phyloP scores from a whole-genome alignment of 2,797 vertebrate genomes.

The Alectoris magna region DNA sequence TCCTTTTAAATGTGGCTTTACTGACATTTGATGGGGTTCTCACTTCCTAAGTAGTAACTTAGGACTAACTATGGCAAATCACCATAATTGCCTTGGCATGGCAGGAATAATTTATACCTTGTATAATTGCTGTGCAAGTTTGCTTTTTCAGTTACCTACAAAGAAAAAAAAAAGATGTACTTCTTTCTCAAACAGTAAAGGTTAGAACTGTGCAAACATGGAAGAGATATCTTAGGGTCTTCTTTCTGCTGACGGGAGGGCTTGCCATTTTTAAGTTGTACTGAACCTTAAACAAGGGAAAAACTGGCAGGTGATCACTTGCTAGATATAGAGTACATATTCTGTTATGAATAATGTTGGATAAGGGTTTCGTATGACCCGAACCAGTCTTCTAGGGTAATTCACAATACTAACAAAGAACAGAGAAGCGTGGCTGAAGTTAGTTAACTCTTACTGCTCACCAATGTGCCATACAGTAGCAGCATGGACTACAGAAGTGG shows the following conservation, averaged over 20 bases:
- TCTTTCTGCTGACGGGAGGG: not conserved
- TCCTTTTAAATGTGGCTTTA: not conserved
- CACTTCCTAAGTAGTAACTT: not conserved
- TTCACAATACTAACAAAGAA: not conserved
- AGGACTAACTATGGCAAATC: not conserved
- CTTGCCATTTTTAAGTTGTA: not conserved
- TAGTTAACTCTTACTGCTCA: not conserved
- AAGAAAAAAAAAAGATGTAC: too few relatives aligned
- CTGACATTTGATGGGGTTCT: not conserved
- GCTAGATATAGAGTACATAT: not conserved
- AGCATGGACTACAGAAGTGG: not conserved
- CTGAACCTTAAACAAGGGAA: not conserved
- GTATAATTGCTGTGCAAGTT: not conserved
- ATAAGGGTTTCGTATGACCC: not conserved
- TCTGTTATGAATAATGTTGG: rapidly evolving
- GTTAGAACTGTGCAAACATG: not conserved
- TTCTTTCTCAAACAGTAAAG: not conserved
- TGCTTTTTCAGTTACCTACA: not conserved
- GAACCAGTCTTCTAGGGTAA: not conserved
- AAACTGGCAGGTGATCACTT: not conserved
- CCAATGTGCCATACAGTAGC: rapidly evolving
- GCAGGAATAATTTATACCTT: not conserved
- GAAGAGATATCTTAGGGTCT: not conserved
- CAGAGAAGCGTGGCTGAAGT: not conserved
- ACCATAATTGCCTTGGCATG: not conserved